Percentiles rank a stretch among this genome's conserved stretches.
phyloP scores from a whole-genome alignment of 2,797 vertebrate genomes.

The Loriculus beryllinus region DNA sequence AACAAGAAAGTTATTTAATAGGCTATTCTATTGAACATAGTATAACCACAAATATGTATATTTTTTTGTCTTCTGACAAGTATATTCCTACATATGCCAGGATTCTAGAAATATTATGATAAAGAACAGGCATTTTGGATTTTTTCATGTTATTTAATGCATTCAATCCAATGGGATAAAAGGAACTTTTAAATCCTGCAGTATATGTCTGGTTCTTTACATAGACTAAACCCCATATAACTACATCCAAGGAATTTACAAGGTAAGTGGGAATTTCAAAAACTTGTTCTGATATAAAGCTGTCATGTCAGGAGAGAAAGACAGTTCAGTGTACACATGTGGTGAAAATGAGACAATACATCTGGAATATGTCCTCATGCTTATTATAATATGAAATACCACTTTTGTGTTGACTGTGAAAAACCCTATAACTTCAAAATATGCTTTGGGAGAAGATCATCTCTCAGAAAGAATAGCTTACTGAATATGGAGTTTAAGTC shows the following conservation, averaged over 20 bases:
- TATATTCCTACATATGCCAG: not conserved
- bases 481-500: not conserved
- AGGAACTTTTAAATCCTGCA: not conserved
- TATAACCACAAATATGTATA: not conserved
- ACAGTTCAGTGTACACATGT: not conserved
- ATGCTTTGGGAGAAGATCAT: not conserved
- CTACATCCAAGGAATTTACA: conserved; percentile 24
- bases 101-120: not conserved
- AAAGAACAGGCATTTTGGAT: not conserved
- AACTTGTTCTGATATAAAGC: conserved; percentile 30
- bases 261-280: conserved; percentile 8
- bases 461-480: not conserved
- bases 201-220: not conserved
- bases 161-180: not conserved
- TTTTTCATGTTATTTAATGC: not conserved
- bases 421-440: not conserved
- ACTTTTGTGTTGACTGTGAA: not conserved
- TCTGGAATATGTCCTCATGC: not conserved
- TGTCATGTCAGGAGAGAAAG: not conserved
- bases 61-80: not conserved
- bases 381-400: not conserved
- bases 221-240: not conserved
- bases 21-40: not conserved
- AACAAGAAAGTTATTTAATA: not conserved
- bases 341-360: not conserved